A percentile compares a stretch with the other conserved stretches of the same genome.
These are phyloP conservation scores for Frieseomelitta varia DNA, from an alignment of 1,140 invertebrate species.

Conservation along the genomic window DNA sequence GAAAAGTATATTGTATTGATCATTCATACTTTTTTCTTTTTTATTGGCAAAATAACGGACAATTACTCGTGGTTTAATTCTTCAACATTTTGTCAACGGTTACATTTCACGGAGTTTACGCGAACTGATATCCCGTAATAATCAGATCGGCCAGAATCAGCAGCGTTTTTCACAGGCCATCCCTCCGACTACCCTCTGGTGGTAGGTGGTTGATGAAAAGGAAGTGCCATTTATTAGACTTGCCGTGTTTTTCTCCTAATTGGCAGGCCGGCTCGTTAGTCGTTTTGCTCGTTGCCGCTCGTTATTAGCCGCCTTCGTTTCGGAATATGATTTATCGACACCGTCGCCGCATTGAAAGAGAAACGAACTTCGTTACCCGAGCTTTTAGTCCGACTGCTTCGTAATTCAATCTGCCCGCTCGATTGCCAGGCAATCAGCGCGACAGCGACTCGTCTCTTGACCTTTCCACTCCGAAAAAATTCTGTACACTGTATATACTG, in stretches of 20 bases:
- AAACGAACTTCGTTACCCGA: slow-evolving; percentile 26
- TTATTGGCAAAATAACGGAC: no score
- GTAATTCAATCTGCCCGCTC: slow-evolving; percentile 38
- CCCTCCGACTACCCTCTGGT: not conserved
- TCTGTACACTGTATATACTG: not conserved
- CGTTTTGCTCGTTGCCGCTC: slow-evolving; percentile 30
- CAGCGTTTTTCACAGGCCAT: not conserved
- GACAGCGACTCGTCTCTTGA: no score
- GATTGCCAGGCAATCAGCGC: slow-evolving; percentile 16
- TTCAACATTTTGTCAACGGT: not conserved
- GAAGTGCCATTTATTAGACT: slow-evolving; percentile 43
- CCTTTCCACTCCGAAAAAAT: not conserved
- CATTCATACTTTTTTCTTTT: no score
- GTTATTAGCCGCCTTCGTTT: slow-evolving; percentile 44
- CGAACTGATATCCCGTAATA: not conserved
- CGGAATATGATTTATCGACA: slow-evolving; percentile 41
- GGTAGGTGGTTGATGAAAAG: not conserved
- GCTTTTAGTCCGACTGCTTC: slow-evolving; percentile 26
- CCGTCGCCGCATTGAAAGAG: slow-evolving; percentile 4
- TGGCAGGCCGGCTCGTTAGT: slow-evolving; percentile 40
- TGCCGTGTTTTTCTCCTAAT: slow-evolving; percentile 35
- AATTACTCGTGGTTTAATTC: no score
- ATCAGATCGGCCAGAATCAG: not conserved
- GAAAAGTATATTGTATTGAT: no score
- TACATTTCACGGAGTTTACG: not conserved